These are phyloP conservation scores for Synanthedon myopaeformis DNA, from an alignment of 2,888 invertebrate species.

Conservation along the genomic window DNA sequence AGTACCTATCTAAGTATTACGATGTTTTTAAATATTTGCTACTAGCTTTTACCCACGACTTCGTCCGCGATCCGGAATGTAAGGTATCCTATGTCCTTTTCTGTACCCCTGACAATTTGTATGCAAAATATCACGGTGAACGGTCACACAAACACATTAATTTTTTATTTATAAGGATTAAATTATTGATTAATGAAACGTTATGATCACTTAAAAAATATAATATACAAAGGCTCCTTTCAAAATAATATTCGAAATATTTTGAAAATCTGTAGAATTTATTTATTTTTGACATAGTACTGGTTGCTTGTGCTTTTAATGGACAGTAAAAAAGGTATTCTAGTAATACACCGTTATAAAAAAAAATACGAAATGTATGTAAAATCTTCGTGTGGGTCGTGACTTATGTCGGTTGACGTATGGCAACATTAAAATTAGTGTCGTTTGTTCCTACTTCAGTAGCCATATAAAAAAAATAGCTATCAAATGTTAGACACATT, in stretches of 20 bases:
- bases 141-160: background rate
- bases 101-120: conserved; percentile 2
- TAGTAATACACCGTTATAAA: conserved; percentile 1
- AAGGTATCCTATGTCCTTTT: conserved; percentile 5
- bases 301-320: too few relatives aligned
- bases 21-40: too few relatives aligned
- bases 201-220: too few relatives aligned
- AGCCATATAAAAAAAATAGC: conserved; percentile 47
- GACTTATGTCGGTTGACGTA: conserved; percentile 23
- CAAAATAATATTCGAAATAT: too few relatives aligned
- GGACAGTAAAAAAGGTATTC: too few relatives aligned
- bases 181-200: too few relatives aligned
- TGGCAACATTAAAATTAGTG: conserved; percentile 32
- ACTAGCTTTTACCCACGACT: too few relatives aligned
- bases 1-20: too few relatives aligned
- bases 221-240: too few relatives aligned
- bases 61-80: too few relatives aligned
- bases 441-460: conserved; percentile 38
- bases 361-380: conserved; percentile 6
- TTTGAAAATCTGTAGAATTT: too few relatives aligned
- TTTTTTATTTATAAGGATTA: background rate
- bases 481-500: conserved; percentile 45
- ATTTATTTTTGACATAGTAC: too few relatives aligned
- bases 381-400: conserved; percentile 16
- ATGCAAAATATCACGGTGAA: background rate